Evolutionary conservation across 2,888 invertebrate species (phyloP).

Genomic region (Bombylius major): DNA sequence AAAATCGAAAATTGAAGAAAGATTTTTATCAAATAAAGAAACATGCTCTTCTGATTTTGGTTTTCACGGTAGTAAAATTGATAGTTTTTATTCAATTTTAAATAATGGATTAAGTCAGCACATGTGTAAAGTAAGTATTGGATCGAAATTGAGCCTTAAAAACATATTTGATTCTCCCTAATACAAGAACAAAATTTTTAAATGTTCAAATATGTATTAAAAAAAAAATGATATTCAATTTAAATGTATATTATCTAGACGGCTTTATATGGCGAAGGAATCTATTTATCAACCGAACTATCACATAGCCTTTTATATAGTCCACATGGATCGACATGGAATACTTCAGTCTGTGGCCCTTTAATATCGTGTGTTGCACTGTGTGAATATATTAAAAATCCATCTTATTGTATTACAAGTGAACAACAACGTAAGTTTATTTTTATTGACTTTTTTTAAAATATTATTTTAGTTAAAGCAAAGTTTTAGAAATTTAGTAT

Average conservation of each 20-base stretch:
- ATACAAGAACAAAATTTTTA: too few species aligned
- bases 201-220: too few species aligned
- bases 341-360: conserved; percentile 60
- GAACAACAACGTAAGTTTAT: too few species aligned
- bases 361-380: conserved; percentile 64
- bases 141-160: too few species aligned
- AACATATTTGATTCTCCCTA: too few species aligned
- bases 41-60: not conserved
- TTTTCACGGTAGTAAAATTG: not conserved
- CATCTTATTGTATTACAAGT: conserved; percentile 17
- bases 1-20: not conserved
- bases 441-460: conserved; percentile 39
- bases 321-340: conserved; percentile 63
- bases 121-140: conserved; percentile 40
- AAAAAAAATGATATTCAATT: not conserved
- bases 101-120: conserved; percentile 42
- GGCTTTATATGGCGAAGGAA: conserved; percentile 55
- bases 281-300: conserved; percentile 63
- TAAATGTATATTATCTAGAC: conserved; percentile 36
- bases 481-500: too few species aligned
- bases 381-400: conserved; percentile 66
- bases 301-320: conserved; percentile 58
- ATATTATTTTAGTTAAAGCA: too few species aligned
- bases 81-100: not conserved
- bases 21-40: not conserved